Evolutionary conservation across 2,888 invertebrate species (phyloP), one percentile per base, ranked within the genome.

Genomic region (Eupithecia exiguata): DNA sequence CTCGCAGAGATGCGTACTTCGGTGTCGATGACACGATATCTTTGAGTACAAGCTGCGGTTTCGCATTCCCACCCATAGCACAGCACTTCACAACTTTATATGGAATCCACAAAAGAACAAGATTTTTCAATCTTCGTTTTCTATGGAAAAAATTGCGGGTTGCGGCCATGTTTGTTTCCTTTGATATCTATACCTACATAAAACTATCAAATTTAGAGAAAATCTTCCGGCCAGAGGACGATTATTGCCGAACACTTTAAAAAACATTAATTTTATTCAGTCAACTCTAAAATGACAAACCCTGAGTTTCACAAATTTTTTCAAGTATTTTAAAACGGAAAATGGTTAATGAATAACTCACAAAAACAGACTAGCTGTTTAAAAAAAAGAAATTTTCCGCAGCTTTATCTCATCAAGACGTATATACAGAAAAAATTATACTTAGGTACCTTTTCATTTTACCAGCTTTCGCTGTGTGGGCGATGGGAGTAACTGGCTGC

Each of bases 381-480:
- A 12, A 25, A 58, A 58, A 0, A n/a, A 58, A 25, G 12, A 14
- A 5, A 58, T 4, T 58, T 58, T 58, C 5, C 58, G 25, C 25
- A 53, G 49, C 9, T 49, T n/a, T n/a, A 7, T n/a, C 46, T 46
- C 18, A 53, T 16, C n/a, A 21, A 12, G 21, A 21, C 1, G 25
- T 14, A 25, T 14, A 25, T 58, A 12, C 9, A 25, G 14, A 58
- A 58, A 25, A 58, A 58, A 58, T 21, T 14, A 14, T 5, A 58
- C 25, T 10, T 10, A 21, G 49, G 49, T 49, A 49, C 49, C 53
- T 35, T 12, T 35, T 63, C 74, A 78, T 78, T 80, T 58, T 65
- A 78, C 76, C 74, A 74, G 80, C 86, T 87, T 87, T 88, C 84
- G 84, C 80, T 81, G 80, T 81, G 88, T 88, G 82, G 88, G 87